Evolutionary conservation across 2,113 vertebrate species (phyloP).

Genomic region (Dendrocopos noguchii): DNA sequence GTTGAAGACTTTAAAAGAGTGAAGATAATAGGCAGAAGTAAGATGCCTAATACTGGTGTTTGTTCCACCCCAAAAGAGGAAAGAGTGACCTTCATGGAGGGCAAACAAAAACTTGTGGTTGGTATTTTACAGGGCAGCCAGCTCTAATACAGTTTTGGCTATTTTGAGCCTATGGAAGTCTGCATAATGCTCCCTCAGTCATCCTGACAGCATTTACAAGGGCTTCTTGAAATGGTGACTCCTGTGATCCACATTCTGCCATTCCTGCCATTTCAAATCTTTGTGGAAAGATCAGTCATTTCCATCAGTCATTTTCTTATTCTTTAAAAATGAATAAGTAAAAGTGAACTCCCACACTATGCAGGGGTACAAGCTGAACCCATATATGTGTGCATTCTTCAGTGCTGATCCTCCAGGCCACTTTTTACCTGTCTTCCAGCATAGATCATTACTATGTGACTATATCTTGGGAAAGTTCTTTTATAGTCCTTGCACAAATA

Average conservation of each 20-base stretch:
- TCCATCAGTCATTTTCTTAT: neutral
- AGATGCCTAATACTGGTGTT: neutral
- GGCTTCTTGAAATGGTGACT: neutral
- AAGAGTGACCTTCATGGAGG: neutral
- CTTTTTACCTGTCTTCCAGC: neutral
- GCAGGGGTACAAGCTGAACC: neutral
- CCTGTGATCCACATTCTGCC: neutral
- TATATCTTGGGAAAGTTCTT: neutral
- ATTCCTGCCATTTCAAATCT: neutral
- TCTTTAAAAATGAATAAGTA: neutral
- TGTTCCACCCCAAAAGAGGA: neutral
- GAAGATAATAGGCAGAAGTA: neutral
- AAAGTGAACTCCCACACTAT: rapidly evolving
- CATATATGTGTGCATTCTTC: neutral
- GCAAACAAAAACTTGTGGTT: neutral
- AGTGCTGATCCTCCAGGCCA: neutral
- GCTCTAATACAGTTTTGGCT: neutral
- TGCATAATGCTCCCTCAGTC: neutral
- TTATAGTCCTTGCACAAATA: neutral
- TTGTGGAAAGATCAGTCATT: neutral
- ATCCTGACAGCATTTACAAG: neutral
- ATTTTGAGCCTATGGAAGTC: neutral
- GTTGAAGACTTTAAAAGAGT: neutral
- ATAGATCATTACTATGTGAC: neutral
- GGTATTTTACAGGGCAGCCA: neutral